Evolutionary conservation across 1,140 invertebrate species (phyloP), one percentile per base, ranked within the genome.

Genomic region (Brachionus calyciflorus): DNA sequence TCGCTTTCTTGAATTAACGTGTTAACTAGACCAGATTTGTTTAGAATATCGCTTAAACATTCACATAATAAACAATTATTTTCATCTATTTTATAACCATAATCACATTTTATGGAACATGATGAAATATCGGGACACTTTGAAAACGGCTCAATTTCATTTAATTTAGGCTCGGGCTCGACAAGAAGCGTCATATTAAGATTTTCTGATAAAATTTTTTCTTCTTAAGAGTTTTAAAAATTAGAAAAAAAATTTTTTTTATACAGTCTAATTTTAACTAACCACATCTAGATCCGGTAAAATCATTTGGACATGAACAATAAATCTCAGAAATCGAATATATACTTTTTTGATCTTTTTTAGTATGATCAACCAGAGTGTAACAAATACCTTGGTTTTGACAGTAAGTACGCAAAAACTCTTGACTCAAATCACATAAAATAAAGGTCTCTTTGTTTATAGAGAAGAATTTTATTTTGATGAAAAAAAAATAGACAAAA

Each of bases 371-470:
- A 5, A 55, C 46, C 19, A 73, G 46, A 26, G 69, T 51, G 19
- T 73, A 73, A 37, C 69, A 73, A 21, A 73, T 73, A 19, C 69
- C 69, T 19, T 55, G 24, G 51, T 73, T 73, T 24, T 40, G 37
- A 41, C 69, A 73, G 24, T 51, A 73, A 17, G 12, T 55, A 3
- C 46, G 30, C 46, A 73, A 55, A 73, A 51, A 40, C 26, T 49
- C 46, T 33, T 73, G 69, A n/a, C 46, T 73, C 69, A 73, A 73
- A 30, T 73, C 28, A 24, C 69, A 73, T 28, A 73, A 37, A 55
- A 41, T 33, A 33, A 73, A 73, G n/a, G 69, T 51, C 51, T 73
- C 69, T 73, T 5, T 17, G n/a, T 2, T 9, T n/a, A 57, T 10
- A 57, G 12, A 9, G 12, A 40, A 53, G 9, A 24, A 57, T 37